These are phyloP conservation scores for Oenanthe melanoleuca DNA, from an alignment of 2,113 vertebrate genomes.

Conservation along the genomic window DNA sequence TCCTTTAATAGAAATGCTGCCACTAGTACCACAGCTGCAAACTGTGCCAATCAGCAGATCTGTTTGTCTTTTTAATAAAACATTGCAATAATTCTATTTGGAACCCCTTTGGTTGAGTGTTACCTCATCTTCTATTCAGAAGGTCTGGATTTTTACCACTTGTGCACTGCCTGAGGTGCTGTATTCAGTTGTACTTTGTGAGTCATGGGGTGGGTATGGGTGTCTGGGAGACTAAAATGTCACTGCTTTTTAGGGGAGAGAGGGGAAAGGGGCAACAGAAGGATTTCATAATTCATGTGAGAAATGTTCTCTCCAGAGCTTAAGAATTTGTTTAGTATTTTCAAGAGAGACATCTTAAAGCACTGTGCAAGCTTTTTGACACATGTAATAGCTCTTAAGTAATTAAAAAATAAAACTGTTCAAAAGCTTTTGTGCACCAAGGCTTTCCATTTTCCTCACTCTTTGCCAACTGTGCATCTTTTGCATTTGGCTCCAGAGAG, in stretches of 20 bases:
- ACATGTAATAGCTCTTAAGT: not conserved
- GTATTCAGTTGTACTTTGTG: not conserved
- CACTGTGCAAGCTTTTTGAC: not conserved
- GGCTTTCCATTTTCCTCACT: not conserved
- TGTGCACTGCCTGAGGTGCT: not conserved
- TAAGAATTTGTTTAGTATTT: not conserved
- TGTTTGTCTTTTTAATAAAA: not conserved
- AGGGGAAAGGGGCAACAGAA: not conserved
- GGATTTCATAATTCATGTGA: fast-evolving
- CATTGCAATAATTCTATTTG: not conserved
- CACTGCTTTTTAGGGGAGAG: not conserved
- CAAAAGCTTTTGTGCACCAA: not conserved
- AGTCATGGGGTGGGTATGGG: not conserved
- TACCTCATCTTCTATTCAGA: not conserved
- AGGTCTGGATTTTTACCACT: not conserved
- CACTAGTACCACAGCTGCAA: not conserved
- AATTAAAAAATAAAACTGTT: not conserved
- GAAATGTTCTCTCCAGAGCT: not conserved
- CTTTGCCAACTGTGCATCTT: not conserved
- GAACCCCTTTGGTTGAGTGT: not conserved
- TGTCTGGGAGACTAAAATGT: not conserved
- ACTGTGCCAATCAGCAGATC: not conserved
- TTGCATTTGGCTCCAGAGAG: not conserved
- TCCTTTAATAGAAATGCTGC: not conserved
- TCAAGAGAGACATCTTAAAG: not conserved